phyloP scores from a whole-genome alignment of 2,888 invertebrate species.

The Macrosiphum euphorbiae region DNA sequence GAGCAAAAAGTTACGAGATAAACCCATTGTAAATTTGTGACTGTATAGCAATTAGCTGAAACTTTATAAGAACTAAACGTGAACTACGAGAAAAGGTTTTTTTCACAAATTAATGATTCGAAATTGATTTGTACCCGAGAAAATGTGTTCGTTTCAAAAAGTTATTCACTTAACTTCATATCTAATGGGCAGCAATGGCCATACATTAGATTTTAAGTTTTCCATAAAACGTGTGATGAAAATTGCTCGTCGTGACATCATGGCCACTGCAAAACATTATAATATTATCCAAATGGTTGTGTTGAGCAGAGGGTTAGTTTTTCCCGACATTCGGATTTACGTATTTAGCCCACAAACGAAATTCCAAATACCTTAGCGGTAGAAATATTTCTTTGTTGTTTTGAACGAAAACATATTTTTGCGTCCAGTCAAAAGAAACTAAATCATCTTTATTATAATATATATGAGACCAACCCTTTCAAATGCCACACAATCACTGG shows the following conservation, averaged over 20 bases:
- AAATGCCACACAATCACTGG: not conserved
- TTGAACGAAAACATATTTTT: not conserved
- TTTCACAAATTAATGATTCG: constrained; percentile 34
- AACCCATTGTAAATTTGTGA: constrained; percentile 2
- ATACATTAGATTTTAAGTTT: not conserved
- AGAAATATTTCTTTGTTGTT: constrained; percentile 37
- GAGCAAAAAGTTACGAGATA: constrained; percentile 31
- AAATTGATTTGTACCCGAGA: constrained; percentile 27
- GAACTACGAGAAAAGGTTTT: constrained; percentile 11
- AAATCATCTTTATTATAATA: constrained; percentile 18
- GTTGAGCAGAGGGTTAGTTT: not conserved
- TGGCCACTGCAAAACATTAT: not conserved
- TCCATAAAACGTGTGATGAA: not conserved
- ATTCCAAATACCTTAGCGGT: not conserved
- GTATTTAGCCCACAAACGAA: not conserved
- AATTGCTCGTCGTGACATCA: not conserved
- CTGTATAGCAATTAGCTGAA: constrained; percentile 41
- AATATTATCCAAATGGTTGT: not conserved
- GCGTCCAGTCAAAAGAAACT: constrained; percentile 16
- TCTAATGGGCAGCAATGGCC: not conserved
- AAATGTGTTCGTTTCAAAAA: constrained; percentile 3
- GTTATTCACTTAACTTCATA: not conserved
- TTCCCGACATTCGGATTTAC: not conserved
- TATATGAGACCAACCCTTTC: not conserved
- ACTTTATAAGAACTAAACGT: not conserved